These are phyloP conservation scores for Mylabris phalerata DNA, from an alignment of 1,140 invertebrate genomes.

Conservation along the genomic window DNA sequence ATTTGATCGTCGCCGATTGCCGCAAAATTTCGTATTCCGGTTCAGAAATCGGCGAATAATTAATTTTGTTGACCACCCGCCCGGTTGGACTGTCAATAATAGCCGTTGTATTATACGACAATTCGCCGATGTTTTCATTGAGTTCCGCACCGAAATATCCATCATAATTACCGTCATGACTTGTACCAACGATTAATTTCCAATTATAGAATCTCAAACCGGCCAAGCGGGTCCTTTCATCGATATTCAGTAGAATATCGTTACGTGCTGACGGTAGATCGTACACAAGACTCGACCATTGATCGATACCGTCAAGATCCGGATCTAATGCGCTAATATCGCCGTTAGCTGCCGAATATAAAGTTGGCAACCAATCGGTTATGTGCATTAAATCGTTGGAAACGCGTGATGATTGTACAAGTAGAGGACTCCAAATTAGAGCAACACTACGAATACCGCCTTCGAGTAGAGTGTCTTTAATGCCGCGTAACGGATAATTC, in stretches of 20 bases:
- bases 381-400: slow-evolving; percentile 59
- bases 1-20: slow-evolving; percentile 37
- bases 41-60: slow-evolving; percentile 29
- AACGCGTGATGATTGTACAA: slow-evolving; percentile 46
- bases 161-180: slow-evolving; percentile 34
- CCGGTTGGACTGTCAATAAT: slow-evolving; percentile 34
- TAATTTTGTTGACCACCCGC: slow-evolving; percentile 29
- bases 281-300: slow-evolving; percentile 45
- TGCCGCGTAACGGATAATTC: slow-evolving; percentile 59
- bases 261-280: slow-evolving; percentile 42
- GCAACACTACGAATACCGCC: slow-evolving; percentile 59
- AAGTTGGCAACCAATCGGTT: slow-evolving; percentile 65
- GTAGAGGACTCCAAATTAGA: slow-evolving; percentile 50
- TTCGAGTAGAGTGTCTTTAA: slow-evolving; percentile 51
- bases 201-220: slow-evolving; percentile 42
- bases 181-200: slow-evolving; percentile 46
- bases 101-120: slow-evolving; percentile 33
- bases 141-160: slow-evolving; percentile 37
- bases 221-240: slow-evolving; percentile 43
- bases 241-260: slow-evolving; percentile 44
- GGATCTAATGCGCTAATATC: slow-evolving; percentile 37
- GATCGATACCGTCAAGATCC: slow-evolving; percentile 46
- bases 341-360: slow-evolving; percentile 48
- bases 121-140: slow-evolving; percentile 30
- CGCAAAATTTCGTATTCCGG: slow-evolving; percentile 34